Conservation (phyloP, 2,888 invertebrate species). For the Torymus aiolomorphi region DNA sequence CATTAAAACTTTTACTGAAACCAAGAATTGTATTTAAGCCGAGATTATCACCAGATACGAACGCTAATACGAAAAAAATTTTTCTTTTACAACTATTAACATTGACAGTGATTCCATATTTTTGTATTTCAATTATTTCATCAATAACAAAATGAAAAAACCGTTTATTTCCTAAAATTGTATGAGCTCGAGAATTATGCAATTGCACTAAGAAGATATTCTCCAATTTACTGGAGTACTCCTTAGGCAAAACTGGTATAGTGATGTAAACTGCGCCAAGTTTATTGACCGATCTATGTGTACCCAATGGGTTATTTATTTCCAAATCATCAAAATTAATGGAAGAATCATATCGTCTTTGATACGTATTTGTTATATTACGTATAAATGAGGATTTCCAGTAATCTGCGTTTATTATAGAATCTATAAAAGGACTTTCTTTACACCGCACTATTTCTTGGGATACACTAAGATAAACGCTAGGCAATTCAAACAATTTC, state of each 20-base stretch:
- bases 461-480: constrained; percentile 35
- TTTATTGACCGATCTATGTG: constrained; percentile 35
- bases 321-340: constrained; percentile 47
- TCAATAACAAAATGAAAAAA: constrained; percentile 38
- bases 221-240: constrained; percentile 45
- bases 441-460: not conserved
- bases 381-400: constrained; percentile 5
- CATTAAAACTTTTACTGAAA: constrained; percentile 44
- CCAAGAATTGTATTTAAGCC: constrained; percentile 50
- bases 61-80: constrained; percentile 35
- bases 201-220: constrained; percentile 48
- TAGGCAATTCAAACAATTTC: constrained; percentile 49
- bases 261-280: constrained; percentile 41
- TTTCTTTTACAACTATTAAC: constrained; percentile 14
- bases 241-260: constrained; percentile 32
- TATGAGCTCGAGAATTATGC: constrained; percentile 38
- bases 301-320: constrained; percentile 45
- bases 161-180: constrained; percentile 20
- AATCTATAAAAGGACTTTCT: constrained; percentile 7
- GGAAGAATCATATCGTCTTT: constrained; percentile 23
- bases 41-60: constrained; percentile 49
- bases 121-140: constrained; percentile 22
- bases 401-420: constrained; percentile 1
- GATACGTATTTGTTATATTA: constrained; percentile 11
- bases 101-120: constrained; percentile 30